Percentiles rank a stretch among this genome's conserved stretches.
Evolutionary conservation across 1,140 invertebrate species (phyloP).

Genomic region (Aethina tumida): DNA sequence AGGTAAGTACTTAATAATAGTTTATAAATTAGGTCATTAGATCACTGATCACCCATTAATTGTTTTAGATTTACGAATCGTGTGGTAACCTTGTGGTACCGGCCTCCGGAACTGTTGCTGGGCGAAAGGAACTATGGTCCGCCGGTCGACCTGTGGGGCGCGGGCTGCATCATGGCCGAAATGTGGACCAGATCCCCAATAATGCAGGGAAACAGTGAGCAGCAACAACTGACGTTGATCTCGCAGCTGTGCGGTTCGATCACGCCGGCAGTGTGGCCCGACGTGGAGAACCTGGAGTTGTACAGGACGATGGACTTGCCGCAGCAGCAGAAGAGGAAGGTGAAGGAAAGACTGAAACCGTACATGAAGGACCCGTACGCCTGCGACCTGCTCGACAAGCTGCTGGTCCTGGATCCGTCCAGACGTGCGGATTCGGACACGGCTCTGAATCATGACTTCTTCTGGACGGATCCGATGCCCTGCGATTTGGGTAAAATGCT

Average conservation of each 20-base stretch:
- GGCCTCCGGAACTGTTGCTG: slow-evolving; percentile 79
- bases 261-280: slow-evolving; percentile 88
- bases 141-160: slow-evolving; percentile 96
- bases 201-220: slow-evolving; percentile 90
- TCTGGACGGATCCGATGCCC: slow-evolving; percentile 95
- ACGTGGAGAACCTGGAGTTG: slow-evolving; percentile 85
- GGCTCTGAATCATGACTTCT: slow-evolving; percentile 95
- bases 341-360: slow-evolving; percentile 80
- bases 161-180: slow-evolving; percentile 98
- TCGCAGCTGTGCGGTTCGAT: slow-evolving; percentile 96
- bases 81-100: slow-evolving; percentile 97
- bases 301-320: slow-evolving; percentile 87
- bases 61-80: slow-evolving; percentile 78
- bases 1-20: slow-evolving; percentile 35
- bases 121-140: slow-evolving; percentile 95
- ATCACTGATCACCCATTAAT: not conserved
- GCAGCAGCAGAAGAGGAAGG: slow-evolving; percentile 84
- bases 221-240: slow-evolving; percentile 91
- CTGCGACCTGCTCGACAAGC: slow-evolving; percentile 87
- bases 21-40: not conserved
- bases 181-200: slow-evolving; percentile 94
- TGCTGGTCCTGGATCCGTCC: slow-evolving; percentile 84
- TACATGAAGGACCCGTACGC: slow-evolving; percentile 90
- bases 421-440: slow-evolving; percentile 87
- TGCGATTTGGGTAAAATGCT: slow-evolving; percentile 87